Base-by-base conservation (phyloP, 1,140 invertebrate species). In the Polyergus mexicanus region DNA sequence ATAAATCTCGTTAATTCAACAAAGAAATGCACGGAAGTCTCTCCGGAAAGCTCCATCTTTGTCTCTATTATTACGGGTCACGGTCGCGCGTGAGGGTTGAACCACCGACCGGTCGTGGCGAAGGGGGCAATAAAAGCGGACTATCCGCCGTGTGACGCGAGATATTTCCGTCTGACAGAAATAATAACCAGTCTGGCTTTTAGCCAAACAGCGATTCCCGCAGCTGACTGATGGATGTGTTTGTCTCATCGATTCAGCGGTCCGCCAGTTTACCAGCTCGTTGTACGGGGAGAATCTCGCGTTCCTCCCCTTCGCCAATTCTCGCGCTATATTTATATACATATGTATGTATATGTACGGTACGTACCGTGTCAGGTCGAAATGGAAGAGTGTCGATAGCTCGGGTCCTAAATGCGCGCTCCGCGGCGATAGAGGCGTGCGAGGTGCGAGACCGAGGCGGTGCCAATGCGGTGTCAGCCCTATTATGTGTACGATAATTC, bases 141-240 rank as follows among this genome's bases (percentile, higher is more conserved):
- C 41, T 10, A 72, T 44, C 78, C 66, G 16, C 44, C 60, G 72
- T 25, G 54, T 32, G 41, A 75, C 19, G 62, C 63, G 75, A 83
- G 86, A 89, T 83, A 89, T 92, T 91, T 87, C 87, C 86, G 85
- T 87, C 69, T 66, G 89, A 89, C 84, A 83, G 91, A 92, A 92
- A 91, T 92, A 92, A 92, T 92, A 92, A 92, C 77, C 90, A 69
- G 66, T 69, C 85, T 92, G 91, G 92, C 92, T 92, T 91, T 92
- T 86, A 91, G 92, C 92, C 92, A 92, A 92, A 91, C 88, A 86
- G 71, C 71, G 86, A 85, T 84, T 86, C 84, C 38, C 62, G 75
- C 81, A 76, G 63, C 81, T 84, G 89, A 88, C 89, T 89, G 91
- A 91, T 91, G 90, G 91, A 92, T 92, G 87, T 92, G 89, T 92